Evolutionary conservation across 2,113 vertebrate genomes (phyloP), one percentile per base, ranked within the genome.

Genomic region (Papio anubis): DNA sequence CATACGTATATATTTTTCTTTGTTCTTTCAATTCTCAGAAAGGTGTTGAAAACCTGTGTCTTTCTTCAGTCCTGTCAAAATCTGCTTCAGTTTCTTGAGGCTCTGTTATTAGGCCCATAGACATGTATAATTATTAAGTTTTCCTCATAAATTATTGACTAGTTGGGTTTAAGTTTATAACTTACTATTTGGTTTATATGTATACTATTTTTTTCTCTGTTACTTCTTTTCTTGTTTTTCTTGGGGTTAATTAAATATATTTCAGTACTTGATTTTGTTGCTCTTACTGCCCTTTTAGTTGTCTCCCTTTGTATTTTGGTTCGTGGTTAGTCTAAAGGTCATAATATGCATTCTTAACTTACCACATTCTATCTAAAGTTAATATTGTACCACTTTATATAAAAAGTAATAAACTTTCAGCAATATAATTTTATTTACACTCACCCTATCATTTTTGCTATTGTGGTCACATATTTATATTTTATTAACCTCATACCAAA

Each of bases 401-500:
- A 84, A 96, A 73, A 91, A 20, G 16, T 85, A 52, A 72, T 52
- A 93, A 55, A 32, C 9, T 59, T 75, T 6, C 7, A 91, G 40
- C 35, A 84, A 84, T 68, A 45, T 45, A 45, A 75, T 79, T 61
- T 50, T 27, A 27, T 96, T 86, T 96, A 59, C 9, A 57, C 20
- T 35, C 5, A 75, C 4, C 2, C 10, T 89, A 48, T 40, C 25
- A 10, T 91, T 90, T 96, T 27, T 92, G 20, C 38, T 95, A n/a
- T n/a, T 94, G 14, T 80, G 20, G 9, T 64, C 70, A 52, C 38
- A 38, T 86, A 94, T 81, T 81, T 89, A 72, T 78, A 64, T 90
- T 72, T 94, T 76, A n/a, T 75, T 68, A 96, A 64, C 16, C 80
- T 23, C n/a, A 81, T 10, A 75, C 55, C n/a, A 85, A 88, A 91